Base-by-base conservation (phyloP, 2,797 vertebrate genomes). In the Octomys mimax region DNA sequence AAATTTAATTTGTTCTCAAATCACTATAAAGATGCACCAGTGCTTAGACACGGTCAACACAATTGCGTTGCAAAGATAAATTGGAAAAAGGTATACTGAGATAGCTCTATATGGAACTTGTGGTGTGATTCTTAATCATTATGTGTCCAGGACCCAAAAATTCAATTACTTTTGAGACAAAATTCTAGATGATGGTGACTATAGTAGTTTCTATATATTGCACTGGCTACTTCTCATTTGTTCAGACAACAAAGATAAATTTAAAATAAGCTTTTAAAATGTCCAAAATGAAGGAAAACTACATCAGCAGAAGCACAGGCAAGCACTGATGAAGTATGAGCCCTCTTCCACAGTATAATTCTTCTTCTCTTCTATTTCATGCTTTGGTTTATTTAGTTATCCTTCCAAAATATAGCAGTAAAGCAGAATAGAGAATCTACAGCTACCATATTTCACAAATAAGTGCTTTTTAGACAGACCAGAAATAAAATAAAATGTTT, bases 151-250 rank as follows among this genome's bases (percentile, higher is more conserved):
- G 31, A 52, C 33, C 26, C 2, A 46, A 97, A 89, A 95, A 92
- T 87, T 42, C 75, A 93, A 95, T 95, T 96, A 85, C 24, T 26
- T 95, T 88, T 87, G 70, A 96, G 81, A 95, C 49, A 95, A 94
- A 91, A 92, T 85, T 70, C n/a, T 82, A 84, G 64, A 92, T 96
- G 71, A 84, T 84, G 68, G 24, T 89, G 92, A 61, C 39, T 64
- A 64, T 4, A 21, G 49, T 68, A 70, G 13, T 79, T 96, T 89
- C 66, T 91, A 31, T 54, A 64, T 4, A 83, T 68, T 92, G 80
- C 94, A 79, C 49, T 83, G 54, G 54, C 61, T 46, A 88, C 71
- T 82, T 97, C 66, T 92, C 79, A 70, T 14, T 33, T 88, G 31
- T 79, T 94, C 96, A 77, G 61, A 96, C 2, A 64, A 54, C 3